A percentile compares a stretch with the other conserved stretches of the same genome.
Evolutionary conservation across 1,140 invertebrate genomes (phyloP).

Genomic region (Drosophila virilis): DNA sequence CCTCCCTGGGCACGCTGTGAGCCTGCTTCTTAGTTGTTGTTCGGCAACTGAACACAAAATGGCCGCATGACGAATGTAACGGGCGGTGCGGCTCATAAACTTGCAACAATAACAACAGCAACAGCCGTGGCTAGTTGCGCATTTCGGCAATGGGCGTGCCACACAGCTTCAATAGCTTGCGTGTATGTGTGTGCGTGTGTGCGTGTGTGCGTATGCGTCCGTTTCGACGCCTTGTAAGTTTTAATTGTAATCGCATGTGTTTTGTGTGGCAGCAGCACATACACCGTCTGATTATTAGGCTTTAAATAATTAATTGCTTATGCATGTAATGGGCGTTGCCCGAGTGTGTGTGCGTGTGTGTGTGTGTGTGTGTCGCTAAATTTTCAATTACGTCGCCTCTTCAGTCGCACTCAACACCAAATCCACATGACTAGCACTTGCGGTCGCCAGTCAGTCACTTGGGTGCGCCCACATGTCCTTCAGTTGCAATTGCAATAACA

Average conservation of each 20-base stretch:
- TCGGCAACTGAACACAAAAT: conserved; percentile 39
- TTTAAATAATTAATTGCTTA: conserved; percentile 79
- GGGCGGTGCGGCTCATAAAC: conserved; percentile 71
- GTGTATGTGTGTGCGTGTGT: conserved; percentile 2
- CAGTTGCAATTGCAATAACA: conserved; percentile 72
- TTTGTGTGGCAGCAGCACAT: conserved; percentile 25
- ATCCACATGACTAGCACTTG: conserved; percentile 52
- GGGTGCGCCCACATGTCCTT: conserved; percentile 24
- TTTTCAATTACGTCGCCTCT: conserved; percentile 13
- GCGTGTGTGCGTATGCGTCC: conserved; percentile 38
- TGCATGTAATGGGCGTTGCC: conserved; percentile 44
- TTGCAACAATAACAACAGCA: conserved; percentile 61
- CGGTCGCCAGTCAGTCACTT: conserved; percentile 52
- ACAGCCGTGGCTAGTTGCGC: conserved; percentile 37
- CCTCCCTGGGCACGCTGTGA: too few relatives aligned
- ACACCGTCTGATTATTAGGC: conserved; percentile 67
- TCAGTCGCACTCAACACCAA: conserved; percentile 8
- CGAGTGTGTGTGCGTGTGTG: neutral
- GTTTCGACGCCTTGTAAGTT: conserved; percentile 78
- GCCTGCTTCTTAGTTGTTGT: neutral
- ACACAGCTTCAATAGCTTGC: conserved; percentile 62
- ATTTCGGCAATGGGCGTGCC: conserved; percentile 45
- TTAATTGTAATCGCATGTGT: conserved; percentile 69
- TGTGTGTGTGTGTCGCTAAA: conserved; percentile 1
- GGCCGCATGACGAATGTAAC: conserved; percentile 52